These are phyloP conservation scores for Metacarcinus magister DNA, from an alignment of 2,888 invertebrate species.

Conservation along the genomic window DNA sequence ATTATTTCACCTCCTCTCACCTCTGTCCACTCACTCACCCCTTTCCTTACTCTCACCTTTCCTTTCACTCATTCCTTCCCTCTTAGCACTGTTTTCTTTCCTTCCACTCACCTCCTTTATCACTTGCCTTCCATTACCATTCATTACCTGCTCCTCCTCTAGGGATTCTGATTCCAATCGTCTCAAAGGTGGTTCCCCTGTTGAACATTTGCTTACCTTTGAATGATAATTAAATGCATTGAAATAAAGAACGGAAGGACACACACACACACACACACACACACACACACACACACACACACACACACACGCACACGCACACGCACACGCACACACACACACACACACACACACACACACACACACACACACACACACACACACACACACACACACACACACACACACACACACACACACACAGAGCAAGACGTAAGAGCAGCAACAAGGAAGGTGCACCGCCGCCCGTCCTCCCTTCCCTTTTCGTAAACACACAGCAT, in stretches of 20 bases:
- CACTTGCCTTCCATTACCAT: no score
- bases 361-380: background rate
- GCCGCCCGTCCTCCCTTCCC: background rate
- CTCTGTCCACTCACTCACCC: no score
- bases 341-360: background rate
- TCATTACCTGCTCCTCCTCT: no score
- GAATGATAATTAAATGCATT: no score
- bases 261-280: background rate
- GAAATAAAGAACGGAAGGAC: background rate
- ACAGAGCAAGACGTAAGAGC: background rate
- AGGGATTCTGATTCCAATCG: no score
- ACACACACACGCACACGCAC: background rate
- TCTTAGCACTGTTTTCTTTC: no score
- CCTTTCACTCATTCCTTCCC: no score
- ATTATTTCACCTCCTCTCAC: no score
- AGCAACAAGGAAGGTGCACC: background rate
- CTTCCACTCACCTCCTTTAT: no score
- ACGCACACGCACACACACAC: background rate
- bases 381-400: slow-evolving; percentile 5
- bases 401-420: background rate
- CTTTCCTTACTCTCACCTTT: no score
- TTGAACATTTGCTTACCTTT: no score
- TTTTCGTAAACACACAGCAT: background rate
- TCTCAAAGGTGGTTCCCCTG: no score
- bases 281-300: background rate